Percentiles rank a stretch among this genome's conserved stretches.
Conservation (phyloP, 2,797 vertebrate genomes). For the Pempheris klunzingeri region DNA sequence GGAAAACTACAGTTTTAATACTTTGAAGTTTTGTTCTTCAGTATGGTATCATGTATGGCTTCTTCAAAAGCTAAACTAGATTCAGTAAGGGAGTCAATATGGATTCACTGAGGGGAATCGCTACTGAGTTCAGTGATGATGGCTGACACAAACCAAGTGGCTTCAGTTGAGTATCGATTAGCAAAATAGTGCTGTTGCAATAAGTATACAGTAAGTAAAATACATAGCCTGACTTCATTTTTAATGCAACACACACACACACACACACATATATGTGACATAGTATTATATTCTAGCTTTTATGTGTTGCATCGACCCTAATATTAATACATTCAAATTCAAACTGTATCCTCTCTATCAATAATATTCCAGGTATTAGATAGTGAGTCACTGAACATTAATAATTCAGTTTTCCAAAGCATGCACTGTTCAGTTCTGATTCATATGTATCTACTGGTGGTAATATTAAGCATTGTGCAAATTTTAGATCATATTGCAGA, state of each 20-base stretch:
- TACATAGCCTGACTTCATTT: no score
- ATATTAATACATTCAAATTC: slow-evolving; percentile 20
- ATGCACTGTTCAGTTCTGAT: background rate
- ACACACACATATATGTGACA: no score
- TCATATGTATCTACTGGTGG: slow-evolving; percentile 9
- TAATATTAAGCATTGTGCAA: slow-evolving; percentile 21
- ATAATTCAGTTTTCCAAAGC: background rate
- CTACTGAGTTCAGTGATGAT: slow-evolving; percentile 18
- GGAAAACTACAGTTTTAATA: slow-evolving; percentile 5
- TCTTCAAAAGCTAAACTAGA: slow-evolving; percentile 13
- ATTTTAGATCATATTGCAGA: slow-evolving; percentile 24
- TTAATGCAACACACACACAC: no score
- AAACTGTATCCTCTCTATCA: slow-evolving; percentile 5
- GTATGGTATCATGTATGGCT: background rate
- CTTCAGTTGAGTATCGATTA: slow-evolving; percentile 14
- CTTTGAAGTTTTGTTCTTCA: background rate
- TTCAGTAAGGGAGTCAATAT: slow-evolving; percentile 9
- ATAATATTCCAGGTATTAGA: background rate
- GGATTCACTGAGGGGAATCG: slow-evolving; percentile 1
- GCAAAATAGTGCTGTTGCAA: background rate
- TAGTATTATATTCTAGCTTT: background rate
- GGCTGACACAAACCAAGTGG: background rate
- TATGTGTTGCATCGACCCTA: slow-evolving; percentile 17
- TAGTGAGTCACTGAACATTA: background rate
- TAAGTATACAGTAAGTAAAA: background rate